These are phyloP conservation scores for Lycophotia porphyrea DNA, from an alignment of 2,888 invertebrate species.

Conservation along the genomic window DNA sequence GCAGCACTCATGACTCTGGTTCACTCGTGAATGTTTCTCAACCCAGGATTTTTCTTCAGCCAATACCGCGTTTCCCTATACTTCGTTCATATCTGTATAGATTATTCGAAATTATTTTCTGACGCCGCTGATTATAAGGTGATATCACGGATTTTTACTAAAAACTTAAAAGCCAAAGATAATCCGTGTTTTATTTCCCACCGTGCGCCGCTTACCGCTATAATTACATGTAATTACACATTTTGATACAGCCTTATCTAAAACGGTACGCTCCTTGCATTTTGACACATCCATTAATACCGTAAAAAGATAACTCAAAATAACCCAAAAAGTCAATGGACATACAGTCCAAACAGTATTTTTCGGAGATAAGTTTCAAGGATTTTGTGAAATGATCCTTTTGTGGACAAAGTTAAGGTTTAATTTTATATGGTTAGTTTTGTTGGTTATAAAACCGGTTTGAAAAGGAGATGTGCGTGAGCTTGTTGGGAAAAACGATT, in stretches of 20 bases:
- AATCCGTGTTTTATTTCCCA: slow-evolving; percentile 30
- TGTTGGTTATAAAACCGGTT: slow-evolving; percentile 76
- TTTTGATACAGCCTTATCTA: slow-evolving; percentile 57
- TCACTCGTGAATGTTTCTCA: neutral
- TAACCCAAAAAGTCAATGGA: slow-evolving; percentile 65
- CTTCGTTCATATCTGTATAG: neutral
- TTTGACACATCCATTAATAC: slow-evolving; percentile 66
- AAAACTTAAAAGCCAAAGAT: slow-evolving; percentile 29
- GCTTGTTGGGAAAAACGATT: slow-evolving; percentile 84
- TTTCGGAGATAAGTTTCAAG: slow-evolving; percentile 59
- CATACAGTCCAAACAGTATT: slow-evolving; percentile 67
- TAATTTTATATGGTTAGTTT: slow-evolving; percentile 46
- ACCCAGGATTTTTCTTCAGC: neutral
- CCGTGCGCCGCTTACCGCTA: slow-evolving; percentile 15
- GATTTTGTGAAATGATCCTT: slow-evolving; percentile 48
- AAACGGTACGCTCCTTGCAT: slow-evolving; percentile 61
- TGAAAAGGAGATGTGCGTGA: slow-evolving; percentile 76
- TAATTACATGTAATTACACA: slow-evolving; percentile 50
- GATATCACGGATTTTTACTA: slow-evolving; percentile 4
- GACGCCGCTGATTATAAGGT: neutral
- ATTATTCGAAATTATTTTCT: neutral
- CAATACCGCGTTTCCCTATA: neutral
- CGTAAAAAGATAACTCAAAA: slow-evolving; percentile 64
- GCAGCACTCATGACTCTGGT: neutral
- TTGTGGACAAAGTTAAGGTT: slow-evolving; percentile 46